Evolutionary conservation across 2,888 invertebrate genomes (phyloP).

Genomic region (Ramazzottius varieornatus): DNA sequence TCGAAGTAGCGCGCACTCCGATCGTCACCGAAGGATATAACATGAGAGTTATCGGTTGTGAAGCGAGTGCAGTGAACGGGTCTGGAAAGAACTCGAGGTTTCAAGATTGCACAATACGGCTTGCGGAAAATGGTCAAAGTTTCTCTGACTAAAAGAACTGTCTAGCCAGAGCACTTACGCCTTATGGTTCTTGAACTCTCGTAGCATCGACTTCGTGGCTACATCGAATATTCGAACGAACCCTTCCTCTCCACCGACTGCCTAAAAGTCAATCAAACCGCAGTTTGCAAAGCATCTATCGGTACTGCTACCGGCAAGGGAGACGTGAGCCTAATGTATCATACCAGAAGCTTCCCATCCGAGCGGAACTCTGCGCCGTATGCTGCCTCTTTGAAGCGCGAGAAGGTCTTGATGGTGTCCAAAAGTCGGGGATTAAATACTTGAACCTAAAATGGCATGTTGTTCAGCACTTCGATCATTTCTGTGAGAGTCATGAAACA

Average conservation of each 20-base stretch:
- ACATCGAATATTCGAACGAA: conserved; percentile 66
- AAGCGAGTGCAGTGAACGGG: conserved; percentile 56
- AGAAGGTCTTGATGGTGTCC: conserved; percentile 8
- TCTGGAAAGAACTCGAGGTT: conserved; percentile 16
- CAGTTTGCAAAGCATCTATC: background rate
- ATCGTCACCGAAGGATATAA: conserved; percentile 72
- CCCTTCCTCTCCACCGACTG: conserved; percentile 68
- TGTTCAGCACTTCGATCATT: too few relatives aligned
- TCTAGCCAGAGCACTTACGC: conserved; percentile 20
- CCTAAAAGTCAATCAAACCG: too few relatives aligned
- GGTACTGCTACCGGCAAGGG: background rate
- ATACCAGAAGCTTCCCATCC: conserved; percentile 34
- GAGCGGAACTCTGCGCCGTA: conserved; percentile 39
- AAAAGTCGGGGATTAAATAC: conserved; percentile 7
- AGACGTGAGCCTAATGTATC: background rate
- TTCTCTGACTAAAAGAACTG: background rate
- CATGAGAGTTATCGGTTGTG: conserved; percentile 43
- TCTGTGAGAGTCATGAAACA: too few relatives aligned
- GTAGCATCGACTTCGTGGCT: conserved; percentile 45
- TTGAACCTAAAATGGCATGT: too few relatives aligned
- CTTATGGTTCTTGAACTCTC: conserved; percentile 58
- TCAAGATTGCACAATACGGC: background rate
- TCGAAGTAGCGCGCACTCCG: conserved; percentile 68
- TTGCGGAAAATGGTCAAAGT: too few relatives aligned
- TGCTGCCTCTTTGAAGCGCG: conserved; percentile 32